Conservation (phyloP, 2,113 vertebrate species). For the Nesospiza acunhae region DNA sequence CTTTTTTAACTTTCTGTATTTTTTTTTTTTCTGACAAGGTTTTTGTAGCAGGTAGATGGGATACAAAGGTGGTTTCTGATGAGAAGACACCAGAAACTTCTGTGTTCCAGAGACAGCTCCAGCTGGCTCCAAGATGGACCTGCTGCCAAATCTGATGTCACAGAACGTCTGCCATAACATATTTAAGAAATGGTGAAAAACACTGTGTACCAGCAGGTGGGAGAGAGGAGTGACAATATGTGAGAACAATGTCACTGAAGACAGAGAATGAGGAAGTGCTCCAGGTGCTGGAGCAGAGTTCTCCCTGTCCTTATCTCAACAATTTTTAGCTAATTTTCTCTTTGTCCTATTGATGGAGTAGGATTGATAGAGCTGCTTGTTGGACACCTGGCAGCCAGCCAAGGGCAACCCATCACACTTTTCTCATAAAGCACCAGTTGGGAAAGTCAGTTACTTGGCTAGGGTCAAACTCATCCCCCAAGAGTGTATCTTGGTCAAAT, state of each 20-base stretch:
- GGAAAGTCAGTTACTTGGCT: background rate
- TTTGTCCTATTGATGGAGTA: background rate
- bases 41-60: background rate
- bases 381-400: accelerated
- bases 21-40: background rate
- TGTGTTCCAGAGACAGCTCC: background rate
- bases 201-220: background rate
- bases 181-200: background rate
- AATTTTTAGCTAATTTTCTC: background rate
- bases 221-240: background rate
- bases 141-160: background rate
- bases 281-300: background rate
- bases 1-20: background rate
- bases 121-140: background rate
- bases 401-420: background rate
- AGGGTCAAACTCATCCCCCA: background rate
- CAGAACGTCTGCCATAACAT: background rate
- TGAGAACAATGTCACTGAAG: background rate
- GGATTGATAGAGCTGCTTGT: background rate
- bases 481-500: background rate
- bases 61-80: background rate
- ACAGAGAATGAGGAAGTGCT: background rate
- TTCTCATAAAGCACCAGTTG: background rate
- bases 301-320: background rate
- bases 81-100: background rate